Percentiles rank a stretch among this genome's conserved stretches.
Evolutionary conservation across 2,797 vertebrate genomes (phyloP).

Genomic region (Varecia variegata): DNA sequence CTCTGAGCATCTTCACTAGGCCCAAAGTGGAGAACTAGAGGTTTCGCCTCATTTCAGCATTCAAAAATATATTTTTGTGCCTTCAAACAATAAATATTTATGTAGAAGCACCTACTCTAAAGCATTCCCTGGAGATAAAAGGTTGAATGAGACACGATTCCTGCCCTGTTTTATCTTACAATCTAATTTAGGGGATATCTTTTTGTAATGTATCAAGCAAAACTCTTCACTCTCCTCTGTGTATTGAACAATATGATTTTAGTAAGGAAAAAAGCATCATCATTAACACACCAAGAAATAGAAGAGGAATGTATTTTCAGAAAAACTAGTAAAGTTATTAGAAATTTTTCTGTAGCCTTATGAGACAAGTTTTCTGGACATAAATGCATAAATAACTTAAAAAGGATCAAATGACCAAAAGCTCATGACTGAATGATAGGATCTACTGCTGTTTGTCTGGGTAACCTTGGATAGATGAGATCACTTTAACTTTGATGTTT

Average conservation of each 20-base stretch:
- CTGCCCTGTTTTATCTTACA: background rate
- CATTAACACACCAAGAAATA: background rate
- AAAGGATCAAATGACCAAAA: background rate
- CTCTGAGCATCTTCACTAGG: background rate
- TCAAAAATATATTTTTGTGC: background rate
- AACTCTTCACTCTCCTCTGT: background rate
- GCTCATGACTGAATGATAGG: background rate
- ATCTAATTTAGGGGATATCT: background rate
- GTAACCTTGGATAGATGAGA: background rate
- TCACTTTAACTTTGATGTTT: background rate
- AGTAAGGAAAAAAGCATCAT: background rate
- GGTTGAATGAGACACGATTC: background rate
- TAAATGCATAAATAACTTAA: background rate
- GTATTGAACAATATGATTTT: slow-evolving; percentile 5
- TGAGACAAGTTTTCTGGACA: background rate
- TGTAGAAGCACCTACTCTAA: background rate
- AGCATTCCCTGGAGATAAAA: background rate
- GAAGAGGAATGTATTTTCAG: slow-evolving; percentile 6
- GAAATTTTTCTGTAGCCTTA: background rate
- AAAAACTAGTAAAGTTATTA: slow-evolving; percentile 25
- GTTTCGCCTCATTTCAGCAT: background rate
- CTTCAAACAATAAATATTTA: background rate
- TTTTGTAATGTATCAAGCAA: background rate
- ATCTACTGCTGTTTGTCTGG: background rate
- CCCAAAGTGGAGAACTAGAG: background rate